Base-by-base conservation (phyloP, 2,797 vertebrate genomes). In the Manis pentadactyla region DNA sequence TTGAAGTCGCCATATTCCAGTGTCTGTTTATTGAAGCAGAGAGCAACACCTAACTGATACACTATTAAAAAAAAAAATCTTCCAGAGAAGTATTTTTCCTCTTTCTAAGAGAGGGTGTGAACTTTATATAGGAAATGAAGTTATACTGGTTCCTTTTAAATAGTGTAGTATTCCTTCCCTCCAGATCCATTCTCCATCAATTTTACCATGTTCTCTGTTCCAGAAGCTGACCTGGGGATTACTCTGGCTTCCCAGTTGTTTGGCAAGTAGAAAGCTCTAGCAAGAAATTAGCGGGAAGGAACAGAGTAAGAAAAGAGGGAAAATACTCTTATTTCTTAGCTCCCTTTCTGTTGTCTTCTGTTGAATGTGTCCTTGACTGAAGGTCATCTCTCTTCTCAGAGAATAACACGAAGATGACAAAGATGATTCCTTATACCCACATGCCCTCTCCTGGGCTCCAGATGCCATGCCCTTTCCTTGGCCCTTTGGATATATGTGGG, bases 311-410 rank as follows among this genome's bases (percentile, higher is more conserved):
- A 12, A 85, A 21, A 64, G 5, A 82, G 37, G 37, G 37, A 79
- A 71, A 86, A 75, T 15, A 63, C 7, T 42, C 71, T 59, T 82
- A 39, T 68, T 87, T 25, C 10, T 10, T 7, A 75, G 66, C 3
- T 89, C 46, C 51, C 23, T 87, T 66, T 25, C 51, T 51, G 9
- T 34, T 81, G 23, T 46, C 55, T 77, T 82, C 21, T 77, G 53
- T 66, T 92, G 61, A 87, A 27, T 73, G 9, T 73, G n/a, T 82
- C 63, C 34, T 82, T 88, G 81, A 55, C 37, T 55, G 39, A 37
- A 90, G 61, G 39, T 90, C 69, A 63, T 42, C 49, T 90, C 31
- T 66, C 53, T 92, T 88, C n/a, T 95, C 55, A 88, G 91, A 78
- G 74, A 46, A 12, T 11, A 46, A 11, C 2, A 46, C 12, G 46